Conservation (phyloP, 2,888 invertebrate species). For the Aphrophora alni region DNA sequence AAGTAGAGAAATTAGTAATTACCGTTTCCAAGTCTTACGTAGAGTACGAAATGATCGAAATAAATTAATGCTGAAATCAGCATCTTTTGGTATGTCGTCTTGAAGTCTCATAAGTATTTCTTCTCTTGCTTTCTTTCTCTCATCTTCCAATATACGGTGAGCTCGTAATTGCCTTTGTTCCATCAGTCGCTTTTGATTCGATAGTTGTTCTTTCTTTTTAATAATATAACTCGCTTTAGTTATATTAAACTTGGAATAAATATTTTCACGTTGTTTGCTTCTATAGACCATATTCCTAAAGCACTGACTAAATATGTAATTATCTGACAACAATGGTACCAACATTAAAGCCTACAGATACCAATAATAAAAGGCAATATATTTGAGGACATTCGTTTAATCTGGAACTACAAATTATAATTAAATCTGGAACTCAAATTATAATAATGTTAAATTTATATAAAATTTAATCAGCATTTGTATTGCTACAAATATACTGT, state of each 20-base stretch:
- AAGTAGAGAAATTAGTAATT: no score
- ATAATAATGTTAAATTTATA: no score
- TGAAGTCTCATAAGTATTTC: slow-evolving; percentile 56
- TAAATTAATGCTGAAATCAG: not conserved
- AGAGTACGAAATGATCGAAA: not conserved
- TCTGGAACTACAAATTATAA: no score
- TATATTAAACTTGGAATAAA: not conserved
- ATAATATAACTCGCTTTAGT: not conserved
- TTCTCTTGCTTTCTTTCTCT: slow-evolving; percentile 68
- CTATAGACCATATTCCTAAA: not conserved
- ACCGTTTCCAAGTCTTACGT: not conserved
- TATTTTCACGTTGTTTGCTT: not conserved
- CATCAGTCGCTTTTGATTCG: slow-evolving; percentile 89
- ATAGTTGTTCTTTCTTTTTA: slow-evolving; percentile 71
- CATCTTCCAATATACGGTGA: slow-evolving; percentile 75
- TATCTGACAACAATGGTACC: no score
- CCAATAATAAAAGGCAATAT: no score
- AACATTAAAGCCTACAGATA: no score
- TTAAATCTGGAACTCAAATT: no score
- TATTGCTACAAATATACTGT: no score
- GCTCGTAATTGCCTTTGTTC: slow-evolving; percentile 91
- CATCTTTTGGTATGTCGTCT: slow-evolving; percentile 24
- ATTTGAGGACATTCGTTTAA: no score
- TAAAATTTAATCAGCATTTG: no score
- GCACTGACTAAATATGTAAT: no score